Conservation (phyloP, 1,140 invertebrate species). For the Caenorhabditis inopinata region DNA sequence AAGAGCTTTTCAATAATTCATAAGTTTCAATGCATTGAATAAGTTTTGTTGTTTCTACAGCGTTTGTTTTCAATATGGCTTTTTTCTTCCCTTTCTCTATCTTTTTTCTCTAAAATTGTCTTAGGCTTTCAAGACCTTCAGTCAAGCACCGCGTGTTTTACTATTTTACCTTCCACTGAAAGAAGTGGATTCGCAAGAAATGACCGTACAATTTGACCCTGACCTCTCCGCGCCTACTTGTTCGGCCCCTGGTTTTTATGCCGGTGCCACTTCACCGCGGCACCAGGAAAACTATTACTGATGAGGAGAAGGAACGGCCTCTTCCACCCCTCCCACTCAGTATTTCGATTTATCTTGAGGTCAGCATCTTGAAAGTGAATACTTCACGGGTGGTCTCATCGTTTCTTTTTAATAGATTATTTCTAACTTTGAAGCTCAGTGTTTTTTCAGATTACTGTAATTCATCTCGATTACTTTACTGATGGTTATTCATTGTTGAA, state of each 20-base stretch:
- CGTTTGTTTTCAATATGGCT: not conserved
- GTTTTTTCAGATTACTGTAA: too few species aligned
- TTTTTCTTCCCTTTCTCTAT: not conserved
- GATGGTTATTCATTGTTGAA: too few species aligned
- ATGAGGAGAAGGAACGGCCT: not conserved
- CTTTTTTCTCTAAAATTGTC: not conserved
- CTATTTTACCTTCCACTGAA: too few species aligned
- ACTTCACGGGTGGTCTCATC: not conserved
- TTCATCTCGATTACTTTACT: too few species aligned
- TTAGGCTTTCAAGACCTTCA: not conserved
- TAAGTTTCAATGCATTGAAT: slow-evolving; percentile 29
- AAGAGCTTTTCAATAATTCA: not conserved
- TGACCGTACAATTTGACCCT: not conserved
- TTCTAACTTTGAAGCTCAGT: too few species aligned
- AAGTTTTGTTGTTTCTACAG: not conserved
- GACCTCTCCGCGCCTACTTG: not conserved
- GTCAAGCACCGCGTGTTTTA: too few species aligned
- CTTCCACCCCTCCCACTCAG: not conserved
- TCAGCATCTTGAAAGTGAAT: slow-evolving; percentile 2
- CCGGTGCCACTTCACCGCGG: slow-evolving; percentile 27
- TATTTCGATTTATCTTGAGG: not conserved
- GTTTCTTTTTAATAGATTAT: too few species aligned
- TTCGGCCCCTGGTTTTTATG: not conserved
- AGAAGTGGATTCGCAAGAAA: not conserved
- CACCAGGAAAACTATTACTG: slow-evolving; percentile 26